Percentiles rank a stretch among this genome's conserved stretches.
These are phyloP conservation scores for Nysson spinosus DNA, from an alignment of 2,888 invertebrate species.

Conservation along the genomic window DNA sequence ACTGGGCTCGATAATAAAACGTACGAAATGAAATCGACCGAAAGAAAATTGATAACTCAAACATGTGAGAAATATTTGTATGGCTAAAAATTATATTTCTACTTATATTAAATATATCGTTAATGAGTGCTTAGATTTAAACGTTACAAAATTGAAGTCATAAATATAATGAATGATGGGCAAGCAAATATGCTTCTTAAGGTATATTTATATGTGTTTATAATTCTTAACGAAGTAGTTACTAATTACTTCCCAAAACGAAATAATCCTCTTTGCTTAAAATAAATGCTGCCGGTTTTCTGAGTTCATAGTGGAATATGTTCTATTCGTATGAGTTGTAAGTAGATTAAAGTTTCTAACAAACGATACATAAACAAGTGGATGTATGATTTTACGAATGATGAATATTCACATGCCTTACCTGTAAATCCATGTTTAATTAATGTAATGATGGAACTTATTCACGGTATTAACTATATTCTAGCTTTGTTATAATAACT, in stretches of 20 bases:
- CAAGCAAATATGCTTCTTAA: background rate
- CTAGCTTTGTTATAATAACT: constrained; percentile 80
- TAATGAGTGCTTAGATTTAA: no score
- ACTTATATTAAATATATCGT: no score
- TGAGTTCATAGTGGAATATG: constrained; percentile 6
- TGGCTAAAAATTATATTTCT: background rate
- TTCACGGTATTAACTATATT: constrained; percentile 56
- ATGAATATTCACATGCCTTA: constrained; percentile 61
- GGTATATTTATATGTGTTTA: background rate
- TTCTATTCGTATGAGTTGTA: constrained; percentile 9
- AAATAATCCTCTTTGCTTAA: constrained; percentile 23
- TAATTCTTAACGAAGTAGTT: constrained; percentile 1
- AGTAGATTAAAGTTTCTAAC: constrained; percentile 45
- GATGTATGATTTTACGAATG: constrained; percentile 48
- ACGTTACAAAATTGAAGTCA: no score
- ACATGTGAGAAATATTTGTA: background rate
- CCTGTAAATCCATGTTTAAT: constrained; percentile 72
- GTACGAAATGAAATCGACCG: no score
- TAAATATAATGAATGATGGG: background rate
- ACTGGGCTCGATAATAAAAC: no score
- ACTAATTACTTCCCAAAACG: constrained; percentile 26
- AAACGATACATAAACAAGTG: constrained; percentile 41
- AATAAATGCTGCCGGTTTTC: constrained; percentile 19
- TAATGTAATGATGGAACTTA: constrained; percentile 62
- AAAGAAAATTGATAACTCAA: no score